phyloP scores from a whole-genome alignment of 2,797 vertebrate species.

The Pangasius larnaudii region DNA sequence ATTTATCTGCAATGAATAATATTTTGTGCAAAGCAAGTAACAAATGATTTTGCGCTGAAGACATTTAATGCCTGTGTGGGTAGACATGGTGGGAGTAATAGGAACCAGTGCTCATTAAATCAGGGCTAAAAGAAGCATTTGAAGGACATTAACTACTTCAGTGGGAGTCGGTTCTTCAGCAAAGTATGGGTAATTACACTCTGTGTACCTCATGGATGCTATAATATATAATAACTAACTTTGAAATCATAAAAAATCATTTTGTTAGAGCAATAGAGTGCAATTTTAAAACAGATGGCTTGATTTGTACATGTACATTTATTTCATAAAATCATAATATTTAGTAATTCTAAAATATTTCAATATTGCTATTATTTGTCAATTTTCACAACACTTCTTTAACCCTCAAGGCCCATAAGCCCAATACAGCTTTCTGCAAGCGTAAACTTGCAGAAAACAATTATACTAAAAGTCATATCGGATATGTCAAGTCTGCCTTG shows the following conservation, averaged over 20 bases:
- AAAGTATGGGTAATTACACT: slow-evolving; percentile 10
- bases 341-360: not conserved
- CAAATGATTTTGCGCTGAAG: not conserved
- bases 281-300: not conserved
- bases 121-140: not conserved
- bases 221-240: slow-evolving; percentile 29
- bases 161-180: not conserved
- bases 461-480: not conserved
- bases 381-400: not conserved
- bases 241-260: not conserved
- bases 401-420: not conserved
- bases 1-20: slow-evolving; percentile 43
- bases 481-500: not conserved
- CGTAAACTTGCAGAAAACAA: not conserved
- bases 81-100: slow-evolving; percentile 20
- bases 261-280: not conserved
- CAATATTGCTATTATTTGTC: not conserved
- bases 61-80: slow-evolving; percentile 32
- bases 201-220: not conserved
- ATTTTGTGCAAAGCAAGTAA: slow-evolving; percentile 38
- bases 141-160: slow-evolving; percentile 24
- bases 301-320: not conserved
- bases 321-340: not conserved
- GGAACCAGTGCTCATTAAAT: slow-evolving; percentile 26
- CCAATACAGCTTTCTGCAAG: not conserved